These are phyloP conservation scores for Villa cingulata DNA, from an alignment of 2,888 invertebrate species.

Conservation along the genomic window DNA sequence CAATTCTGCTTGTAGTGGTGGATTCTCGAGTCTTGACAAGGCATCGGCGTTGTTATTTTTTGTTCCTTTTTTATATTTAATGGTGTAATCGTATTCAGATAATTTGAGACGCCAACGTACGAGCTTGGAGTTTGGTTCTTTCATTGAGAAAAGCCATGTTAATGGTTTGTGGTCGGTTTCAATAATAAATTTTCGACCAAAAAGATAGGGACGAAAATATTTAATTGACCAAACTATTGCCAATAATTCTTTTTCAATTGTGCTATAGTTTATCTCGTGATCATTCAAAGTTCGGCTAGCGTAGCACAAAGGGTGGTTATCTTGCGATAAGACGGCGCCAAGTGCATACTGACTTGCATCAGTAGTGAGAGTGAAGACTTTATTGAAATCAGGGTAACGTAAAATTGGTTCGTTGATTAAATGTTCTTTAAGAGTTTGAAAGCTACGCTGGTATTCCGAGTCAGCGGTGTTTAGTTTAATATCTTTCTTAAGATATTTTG, in stretches of 20 bases:
- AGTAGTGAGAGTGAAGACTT: too few species aligned
- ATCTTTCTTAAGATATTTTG: too few species aligned
- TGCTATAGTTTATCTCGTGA: conserved; percentile 16
- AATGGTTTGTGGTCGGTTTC: too few species aligned
- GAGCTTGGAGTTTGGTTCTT: too few species aligned
- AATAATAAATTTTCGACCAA: too few species aligned
- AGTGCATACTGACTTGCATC: too few species aligned
- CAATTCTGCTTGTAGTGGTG: background rate
- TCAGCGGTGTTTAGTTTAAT: background rate
- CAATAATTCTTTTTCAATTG: conserved; percentile 11
- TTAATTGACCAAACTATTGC: too few species aligned
- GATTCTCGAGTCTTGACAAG: conserved; percentile 2
- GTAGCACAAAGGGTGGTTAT: conserved; percentile 20
- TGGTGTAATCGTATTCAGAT: too few species aligned
- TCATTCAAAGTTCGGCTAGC: too few species aligned
- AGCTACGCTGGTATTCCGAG: background rate
- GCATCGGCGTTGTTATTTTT: conserved; percentile 11
- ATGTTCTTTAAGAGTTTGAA: conserved; percentile 8
- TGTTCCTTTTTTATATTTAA: conserved; percentile 15
- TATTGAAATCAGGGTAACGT: too few species aligned
- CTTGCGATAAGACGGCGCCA: conserved; percentile 20
- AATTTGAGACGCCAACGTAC: background rate
- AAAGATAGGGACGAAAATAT: too few species aligned
- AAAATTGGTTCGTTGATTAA: conserved; percentile 13
- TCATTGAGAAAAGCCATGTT: too few species aligned